These are phyloP conservation scores for Diploptera punctata DNA, from an alignment of 2,888 invertebrate genomes.

Conservation along the genomic window DNA sequence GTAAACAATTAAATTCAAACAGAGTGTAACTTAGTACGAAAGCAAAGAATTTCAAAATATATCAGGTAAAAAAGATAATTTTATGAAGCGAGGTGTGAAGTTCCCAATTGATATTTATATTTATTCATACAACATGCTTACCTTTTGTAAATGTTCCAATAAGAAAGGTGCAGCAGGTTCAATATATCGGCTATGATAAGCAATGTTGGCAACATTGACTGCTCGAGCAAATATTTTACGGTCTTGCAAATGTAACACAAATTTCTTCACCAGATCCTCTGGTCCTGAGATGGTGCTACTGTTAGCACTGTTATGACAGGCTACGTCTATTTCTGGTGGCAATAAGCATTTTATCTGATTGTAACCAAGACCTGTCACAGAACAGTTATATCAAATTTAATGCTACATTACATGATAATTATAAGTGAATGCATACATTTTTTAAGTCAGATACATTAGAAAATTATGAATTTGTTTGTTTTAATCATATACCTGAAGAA, in stretches of 20 bases:
- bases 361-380: constrained; percentile 53
- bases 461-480: not conserved
- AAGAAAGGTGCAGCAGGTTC: constrained; percentile 56
- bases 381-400: not conserved
- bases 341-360: constrained; percentile 48
- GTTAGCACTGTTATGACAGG: constrained; percentile 81
- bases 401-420: not conserved
- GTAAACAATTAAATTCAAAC: not conserved
- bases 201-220: constrained; percentile 47
- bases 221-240: constrained; percentile 46
- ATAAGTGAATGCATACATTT: not conserved
- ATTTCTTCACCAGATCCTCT: constrained; percentile 63
- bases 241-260: constrained; percentile 61
- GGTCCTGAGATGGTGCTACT: constrained; percentile 83
- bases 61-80: not conserved
- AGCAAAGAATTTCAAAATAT: not conserved
- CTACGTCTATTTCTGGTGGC: constrained; percentile 71
- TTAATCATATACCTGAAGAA: not conserved
- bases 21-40: not conserved
- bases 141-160: constrained; percentile 54
- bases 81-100: too few species aligned
- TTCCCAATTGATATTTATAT: too few species aligned
- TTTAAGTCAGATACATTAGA: not conserved
- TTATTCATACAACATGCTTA: too few species aligned
- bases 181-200: constrained; percentile 49